These are phyloP conservation scores for Hipparchia semele DNA, from an alignment of 2,888 invertebrate species.

Conservation along the genomic window DNA sequence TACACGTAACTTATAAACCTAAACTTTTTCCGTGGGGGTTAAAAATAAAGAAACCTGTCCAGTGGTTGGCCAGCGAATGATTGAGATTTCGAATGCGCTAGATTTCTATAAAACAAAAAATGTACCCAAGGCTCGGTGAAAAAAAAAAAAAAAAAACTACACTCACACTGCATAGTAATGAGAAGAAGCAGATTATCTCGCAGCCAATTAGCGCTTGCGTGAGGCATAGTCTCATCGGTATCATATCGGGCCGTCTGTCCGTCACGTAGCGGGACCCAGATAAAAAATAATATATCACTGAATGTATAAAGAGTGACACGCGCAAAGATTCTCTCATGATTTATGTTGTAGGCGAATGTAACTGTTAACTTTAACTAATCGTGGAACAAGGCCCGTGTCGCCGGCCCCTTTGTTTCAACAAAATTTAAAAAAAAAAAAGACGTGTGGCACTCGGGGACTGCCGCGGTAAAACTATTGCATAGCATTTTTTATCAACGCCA, in stretches of 20 bases:
- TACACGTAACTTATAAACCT: too few species aligned
- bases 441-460: too few species aligned
- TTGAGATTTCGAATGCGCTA: too few species aligned
- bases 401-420: not conserved
- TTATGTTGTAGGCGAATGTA: conserved; percentile 38
- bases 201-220: conserved; percentile 34
- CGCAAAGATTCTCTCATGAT: conserved; percentile 45
- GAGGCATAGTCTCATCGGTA: conserved; percentile 24
- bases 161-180: conserved; percentile 17
- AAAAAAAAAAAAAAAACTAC: conserved; percentile 3
- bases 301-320: conserved; percentile 46
- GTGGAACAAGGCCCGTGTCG: conserved; percentile 4
- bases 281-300: conserved; percentile 46
- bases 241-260: conserved; percentile 33
- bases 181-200: conserved; percentile 25
- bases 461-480: too few species aligned
- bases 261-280: conserved; percentile 40
- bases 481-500: too few species aligned
- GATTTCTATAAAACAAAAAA: too few species aligned
- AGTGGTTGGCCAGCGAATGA: too few species aligned
- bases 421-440: too few species aligned
- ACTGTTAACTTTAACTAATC: conserved; percentile 20
- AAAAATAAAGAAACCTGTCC: too few species aligned
- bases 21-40: too few species aligned
- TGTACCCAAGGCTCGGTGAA: not conserved